Conservation (phyloP, 35 echinoderm and acorn worm species). For the Ptychodera flava region DNA sequence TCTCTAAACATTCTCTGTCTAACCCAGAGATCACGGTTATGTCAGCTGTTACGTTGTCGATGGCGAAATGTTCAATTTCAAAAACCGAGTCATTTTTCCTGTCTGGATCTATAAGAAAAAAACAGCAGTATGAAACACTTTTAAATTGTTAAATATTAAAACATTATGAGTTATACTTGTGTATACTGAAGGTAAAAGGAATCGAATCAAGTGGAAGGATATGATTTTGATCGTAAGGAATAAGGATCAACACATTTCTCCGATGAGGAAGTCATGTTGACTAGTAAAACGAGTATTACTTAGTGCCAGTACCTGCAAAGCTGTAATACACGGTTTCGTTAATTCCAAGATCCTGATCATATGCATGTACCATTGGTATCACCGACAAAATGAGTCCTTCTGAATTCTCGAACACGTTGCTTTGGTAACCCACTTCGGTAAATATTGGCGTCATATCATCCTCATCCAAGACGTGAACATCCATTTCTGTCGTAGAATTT, state of each 20-base stretch:
- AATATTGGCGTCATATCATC: neutral
- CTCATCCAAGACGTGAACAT: neutral
- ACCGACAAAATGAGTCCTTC: neutral
- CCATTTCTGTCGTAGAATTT: neutral
- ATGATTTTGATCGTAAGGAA: neutral
- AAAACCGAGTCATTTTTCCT: neutral
- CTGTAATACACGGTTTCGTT: neutral
- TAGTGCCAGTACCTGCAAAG: neutral
- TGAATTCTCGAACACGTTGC: neutral
- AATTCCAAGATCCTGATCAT: neutral
- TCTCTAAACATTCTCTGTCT: neutral
- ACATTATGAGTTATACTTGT: neutral
- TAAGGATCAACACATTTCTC: neutral
- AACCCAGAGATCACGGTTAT: neutral
- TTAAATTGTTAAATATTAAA: neutral
- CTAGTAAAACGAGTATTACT: too few species aligned
- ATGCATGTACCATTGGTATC: neutral
- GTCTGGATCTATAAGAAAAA: neutral
- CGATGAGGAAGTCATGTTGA: too few species aligned
- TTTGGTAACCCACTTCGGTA: neutral
- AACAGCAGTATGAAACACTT: neutral
- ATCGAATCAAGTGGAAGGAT: neutral
- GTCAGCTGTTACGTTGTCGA: neutral
- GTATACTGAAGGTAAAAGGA: neutral
- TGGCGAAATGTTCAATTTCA: neutral